Base-by-base conservation (phyloP, 2,113 vertebrate species). In the Pica pica region DNA sequence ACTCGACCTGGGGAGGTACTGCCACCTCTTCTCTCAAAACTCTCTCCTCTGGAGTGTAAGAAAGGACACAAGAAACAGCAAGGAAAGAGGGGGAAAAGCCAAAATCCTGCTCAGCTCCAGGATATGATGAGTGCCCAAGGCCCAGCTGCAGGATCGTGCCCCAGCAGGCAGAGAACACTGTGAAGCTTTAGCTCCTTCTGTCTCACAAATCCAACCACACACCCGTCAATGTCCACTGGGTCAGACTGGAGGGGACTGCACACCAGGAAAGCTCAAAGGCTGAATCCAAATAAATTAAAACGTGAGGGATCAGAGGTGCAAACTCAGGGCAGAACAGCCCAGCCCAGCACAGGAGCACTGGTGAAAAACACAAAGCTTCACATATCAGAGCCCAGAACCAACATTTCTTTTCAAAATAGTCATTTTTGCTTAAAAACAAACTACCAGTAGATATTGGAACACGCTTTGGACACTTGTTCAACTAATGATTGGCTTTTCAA, bases 401-500 rank as follows among this genome's bases (percentile, higher is more conserved):
- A 16, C 1, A 5, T 5, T 49, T 31, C 15, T 22, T 53, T 14
- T 30, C 6, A 26, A 56, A 61, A 86, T 7, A 52, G 0, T 37
- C 1, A 2, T 13, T 91, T 87, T 71, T 68, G 44, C 20, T 73
- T 78, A 79, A 75, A 56, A 95, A 20, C 28, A 11, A 53, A 16
- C 47, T 24, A 55, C 6, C 37, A 35, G 13, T 1, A 74, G 67
- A 27, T 70, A 92, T 8, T 17, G 77, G 71, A 86, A 52, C 39
- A 59, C 7, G 22, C 17, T 74, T 70, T 49, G 61, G 61, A 95
- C 8, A 7, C 16, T 85, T 28, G 22, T 55, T 80, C 87, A 88
- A 27, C 42, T 91, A 67, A 63, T 91, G 64, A 95, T 2, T 90
- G 90, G 71, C 87, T 95, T 88, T 26, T 14, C 50, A 59, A 86